Base-by-base conservation (phyloP, 2,113 vertebrate species). In the Nansenia antarctica region DNA sequence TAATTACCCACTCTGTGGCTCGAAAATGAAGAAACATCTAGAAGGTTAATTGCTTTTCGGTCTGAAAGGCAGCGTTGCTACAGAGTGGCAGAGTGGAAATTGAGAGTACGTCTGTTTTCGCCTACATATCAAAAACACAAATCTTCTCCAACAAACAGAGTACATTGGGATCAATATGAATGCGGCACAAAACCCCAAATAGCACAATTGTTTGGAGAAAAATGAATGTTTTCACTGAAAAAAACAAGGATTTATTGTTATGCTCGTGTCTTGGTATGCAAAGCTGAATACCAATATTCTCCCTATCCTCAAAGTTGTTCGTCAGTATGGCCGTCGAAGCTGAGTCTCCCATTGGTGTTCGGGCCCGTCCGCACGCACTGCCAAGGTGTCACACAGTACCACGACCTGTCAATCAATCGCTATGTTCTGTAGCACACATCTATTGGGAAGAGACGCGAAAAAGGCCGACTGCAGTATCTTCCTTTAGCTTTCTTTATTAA, bases 181-280 rank as follows among this genome's bases (percentile, higher is more conserved):
- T 49, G 20, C 18, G 18, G 11, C 14, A 15, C 11, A 3, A 42
- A 42, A 1, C 37, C 14, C 14, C 35, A 18, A 49, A 20, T 8
- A 2, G 74, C 66, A 62, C 77, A 79, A 77, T 74, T 70, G 69
- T 74, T 79, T 70, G 67, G 74, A 77, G 65, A 77, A 67, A 61
- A 72, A 72, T 72, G 70, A 35, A 62, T 75, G 67, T 67, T 49
- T 73, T 54, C 69, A 60, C 8, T 20, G n/a, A n/a, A n/a, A 63
- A 72, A 34, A 57, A 60, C 69, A 59, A 64, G 47, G 62, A 70
- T 70, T 73, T 66, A 72, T 67, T n/a, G n/a, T n/a, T n/a, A n/a
- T n/a, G n/a, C n/a, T n/a, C n/a, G n/a, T n/a, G n/a, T n/a, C n/a
- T n/a, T n/a, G n/a, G n/a, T n/a, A n/a, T n/a, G n/a, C n/a, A n/a